Evolutionary conservation across 2,797 vertebrate genomes (phyloP).

Genomic region (Brotula barbata): DNA sequence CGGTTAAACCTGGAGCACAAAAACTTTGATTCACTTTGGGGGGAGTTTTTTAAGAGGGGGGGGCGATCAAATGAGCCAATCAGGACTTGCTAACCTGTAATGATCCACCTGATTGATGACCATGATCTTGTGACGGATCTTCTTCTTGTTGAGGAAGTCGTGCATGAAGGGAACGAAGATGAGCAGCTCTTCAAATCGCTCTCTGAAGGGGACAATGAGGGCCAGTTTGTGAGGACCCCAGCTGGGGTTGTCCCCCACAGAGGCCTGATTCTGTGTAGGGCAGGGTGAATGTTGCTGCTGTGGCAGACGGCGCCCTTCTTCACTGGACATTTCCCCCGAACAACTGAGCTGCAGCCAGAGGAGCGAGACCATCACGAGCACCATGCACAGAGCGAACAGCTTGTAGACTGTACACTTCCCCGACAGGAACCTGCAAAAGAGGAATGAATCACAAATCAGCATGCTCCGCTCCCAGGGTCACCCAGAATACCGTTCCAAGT

Average conservation of each 20-base stretch:
- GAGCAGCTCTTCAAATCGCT: constrained; percentile 95
- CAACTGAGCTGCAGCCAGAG: constrained; percentile 96
- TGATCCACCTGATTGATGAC: constrained; percentile 96
- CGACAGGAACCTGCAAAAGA: constrained; percentile 73
- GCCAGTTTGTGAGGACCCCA: constrained; percentile 94
- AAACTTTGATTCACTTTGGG: no score
- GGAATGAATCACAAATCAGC: no score
- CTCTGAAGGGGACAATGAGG: constrained; percentile 91
- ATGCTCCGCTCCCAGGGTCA: no score
- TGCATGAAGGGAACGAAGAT: constrained; percentile 95
- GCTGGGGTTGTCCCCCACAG: constrained; percentile 73
- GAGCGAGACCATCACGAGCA: constrained; percentile 86
- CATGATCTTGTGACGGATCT: constrained; percentile 89
- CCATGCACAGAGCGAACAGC: constrained; percentile 87
- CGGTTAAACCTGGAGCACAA: constrained; percentile 88
- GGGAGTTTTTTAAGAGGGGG: no score
- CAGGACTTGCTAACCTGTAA: constrained; percentile 81
- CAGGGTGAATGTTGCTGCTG: constrained; percentile 71
- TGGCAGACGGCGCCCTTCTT: constrained; percentile 35
- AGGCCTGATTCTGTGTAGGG: constrained; percentile 57
- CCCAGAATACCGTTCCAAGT: no score
- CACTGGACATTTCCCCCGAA: constrained; percentile 79
- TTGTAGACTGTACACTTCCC: constrained; percentile 86
- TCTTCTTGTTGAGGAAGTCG: constrained; percentile 88
- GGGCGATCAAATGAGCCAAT: no score